These are phyloP conservation scores for Parapristionchus giblindavisi DNA, from an alignment of 2,888 invertebrate genomes.

Conservation along the genomic window DNA sequence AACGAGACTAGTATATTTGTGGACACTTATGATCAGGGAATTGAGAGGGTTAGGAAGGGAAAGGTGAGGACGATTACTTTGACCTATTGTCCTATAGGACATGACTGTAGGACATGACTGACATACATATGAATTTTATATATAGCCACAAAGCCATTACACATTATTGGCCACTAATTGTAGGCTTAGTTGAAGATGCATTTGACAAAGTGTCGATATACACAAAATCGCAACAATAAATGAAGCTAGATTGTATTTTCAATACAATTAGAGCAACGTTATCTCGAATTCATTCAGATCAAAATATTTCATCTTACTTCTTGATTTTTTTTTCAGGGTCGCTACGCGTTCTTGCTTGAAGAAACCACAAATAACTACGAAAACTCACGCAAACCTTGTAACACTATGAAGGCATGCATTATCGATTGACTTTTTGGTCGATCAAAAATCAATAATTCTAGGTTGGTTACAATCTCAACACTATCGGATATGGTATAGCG, in stretches of 20 bases:
- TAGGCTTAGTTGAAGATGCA: too few species aligned
- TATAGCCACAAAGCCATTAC: too few species aligned
- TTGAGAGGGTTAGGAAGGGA: slow-evolving; percentile 67
- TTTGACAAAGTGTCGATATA: too few species aligned
- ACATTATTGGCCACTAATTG: too few species aligned
- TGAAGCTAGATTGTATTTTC: too few species aligned
- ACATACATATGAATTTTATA: too few species aligned
- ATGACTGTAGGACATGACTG: too few species aligned
- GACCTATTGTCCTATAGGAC: too few species aligned
- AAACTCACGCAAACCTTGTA: slow-evolving; percentile 88
- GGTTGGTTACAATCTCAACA: slow-evolving; percentile 70
- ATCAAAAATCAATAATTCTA: not conserved
- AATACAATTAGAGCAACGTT: too few species aligned
- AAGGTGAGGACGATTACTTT: slow-evolving; percentile 52
- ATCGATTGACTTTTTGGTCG: not conserved
- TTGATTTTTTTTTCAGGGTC: slow-evolving; percentile 74
- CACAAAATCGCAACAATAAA: too few species aligned
- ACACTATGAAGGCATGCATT: slow-evolving; percentile 88
- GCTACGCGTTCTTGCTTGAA: slow-evolving; percentile 76
- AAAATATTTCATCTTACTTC: not conserved
- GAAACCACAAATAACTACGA: slow-evolving; percentile 81
- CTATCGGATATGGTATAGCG: slow-evolving; percentile 81
- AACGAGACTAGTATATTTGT: slow-evolving; percentile 45
- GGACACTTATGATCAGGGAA: slow-evolving; percentile 75
- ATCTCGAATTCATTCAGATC: too few species aligned